Evolutionary conservation across 2,888 invertebrate genomes (phyloP).

Genomic region (Lithophane ornitopus): DNA sequence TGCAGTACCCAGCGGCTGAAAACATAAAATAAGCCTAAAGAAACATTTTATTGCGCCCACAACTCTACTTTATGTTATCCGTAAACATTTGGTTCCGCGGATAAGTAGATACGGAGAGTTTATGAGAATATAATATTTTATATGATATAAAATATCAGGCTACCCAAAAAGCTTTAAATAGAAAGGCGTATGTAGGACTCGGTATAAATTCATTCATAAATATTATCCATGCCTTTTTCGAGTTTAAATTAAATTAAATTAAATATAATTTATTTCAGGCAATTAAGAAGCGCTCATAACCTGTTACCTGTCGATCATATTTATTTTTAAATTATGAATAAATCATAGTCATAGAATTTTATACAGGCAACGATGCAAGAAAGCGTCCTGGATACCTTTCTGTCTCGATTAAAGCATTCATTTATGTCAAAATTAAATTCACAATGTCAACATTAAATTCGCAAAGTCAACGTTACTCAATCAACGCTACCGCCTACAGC

Average conservation of each 20-base stretch:
- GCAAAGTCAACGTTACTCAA: constrained; percentile 38
- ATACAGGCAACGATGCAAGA: not conserved
- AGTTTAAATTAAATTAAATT: no score
- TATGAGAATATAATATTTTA: constrained; percentile 39
- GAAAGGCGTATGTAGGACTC: not conserved
- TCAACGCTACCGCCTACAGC: constrained; percentile 29
- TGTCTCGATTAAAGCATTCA: not conserved
- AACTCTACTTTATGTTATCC: constrained; percentile 55
- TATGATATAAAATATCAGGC: constrained; percentile 26
- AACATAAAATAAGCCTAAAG: constrained; percentile 52
- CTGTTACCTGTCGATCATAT: no score
- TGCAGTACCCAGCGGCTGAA: constrained; percentile 32
- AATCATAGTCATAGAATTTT: not conserved
- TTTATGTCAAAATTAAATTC: constrained; percentile 24
- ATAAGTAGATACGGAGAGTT: constrained; percentile 50
- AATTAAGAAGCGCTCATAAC: no score
- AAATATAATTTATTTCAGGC: no score
- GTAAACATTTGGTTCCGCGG: constrained; percentile 59
- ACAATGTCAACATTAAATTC: constrained; percentile 26
- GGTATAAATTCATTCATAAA: not conserved
- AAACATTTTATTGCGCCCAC: constrained; percentile 64
- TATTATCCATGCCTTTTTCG: not conserved
- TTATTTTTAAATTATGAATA: no score
- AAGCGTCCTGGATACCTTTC: not conserved
- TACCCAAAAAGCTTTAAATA: constrained; percentile 7